Evolutionary conservation across 2,888 invertebrate genomes (phyloP), one percentile per base, ranked within the genome.

Genomic region (Aphodius sticticus): DNA sequence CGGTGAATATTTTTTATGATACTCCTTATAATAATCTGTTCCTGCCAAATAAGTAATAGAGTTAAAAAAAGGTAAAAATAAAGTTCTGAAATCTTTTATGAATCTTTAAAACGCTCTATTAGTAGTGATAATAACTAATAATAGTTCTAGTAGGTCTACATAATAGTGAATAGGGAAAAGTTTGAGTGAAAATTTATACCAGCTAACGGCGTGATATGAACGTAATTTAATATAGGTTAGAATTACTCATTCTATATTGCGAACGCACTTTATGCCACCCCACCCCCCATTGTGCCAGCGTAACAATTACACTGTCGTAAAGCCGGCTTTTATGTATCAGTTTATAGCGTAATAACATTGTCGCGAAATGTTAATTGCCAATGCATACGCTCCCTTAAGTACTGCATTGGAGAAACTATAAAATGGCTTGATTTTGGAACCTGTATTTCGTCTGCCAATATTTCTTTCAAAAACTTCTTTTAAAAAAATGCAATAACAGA

Each of bases 281-380:
- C 74, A 35, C 53, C 9, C n/a, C 16, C 74, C 74, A 74, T 74
- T 36, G 37, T 37, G 9, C 35, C 36, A 37, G 37, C 6, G 74
- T 37, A 37, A 74, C 74, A 74, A 74, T 74, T 74, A 37, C n/a
- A 35, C 74, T 35, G 0, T 74, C 74, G 74, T 74, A 37, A 74
- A 37, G n/a, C 35, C 36, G 74, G 36, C 74, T 74, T 71, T 74
- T 74, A 74, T 36, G 74, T 74, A 74, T 74, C 74, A 36, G 35
- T 74, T 74, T 74, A 74, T 74, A 35, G 36, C 35, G 74, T 74
- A 26, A 74, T 74, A 74, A 74, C 74, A 37, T 74, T 74, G 74
- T 74, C 74, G 37, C 74, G 7, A 74, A 53, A 79, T 79, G 79
- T 81, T 77, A 78, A 77, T 74, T 76, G 79, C 80, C 79, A 26